Evolutionary conservation across 2,888 invertebrate genomes (phyloP), one percentile per base, ranked within the genome.

Genomic region (Panopea generosa): DNA sequence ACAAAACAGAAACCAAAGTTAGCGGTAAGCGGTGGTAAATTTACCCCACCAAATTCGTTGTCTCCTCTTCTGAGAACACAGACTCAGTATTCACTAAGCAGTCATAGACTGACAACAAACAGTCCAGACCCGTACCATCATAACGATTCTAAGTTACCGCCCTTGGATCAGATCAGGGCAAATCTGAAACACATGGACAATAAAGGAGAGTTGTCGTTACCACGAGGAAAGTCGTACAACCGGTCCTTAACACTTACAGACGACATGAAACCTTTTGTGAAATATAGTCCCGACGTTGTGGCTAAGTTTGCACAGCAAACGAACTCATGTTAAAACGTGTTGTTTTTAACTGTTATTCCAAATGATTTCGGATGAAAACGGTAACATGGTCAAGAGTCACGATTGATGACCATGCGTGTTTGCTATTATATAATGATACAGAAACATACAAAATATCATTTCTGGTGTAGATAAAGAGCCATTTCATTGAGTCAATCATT

Each of bases 31-130:
- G 90, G 90, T 0, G 90, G 86, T 26, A 87, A 86, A 66, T 88
- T 86, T 63, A 74, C 83, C 9, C 81, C 86, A 0, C 82, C 86
- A 1, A 65, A 83, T 16, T 78, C 78, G n/a, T 76, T 84, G 63
- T 87, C 88, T 0, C 89, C 89, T 4, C 75, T 89, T 50, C 78
- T 90, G 50, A 84, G 87, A 53, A 84, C 88, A 16, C 87, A 86
- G 59, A 89, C 90, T 9, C 89, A 89, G 78, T 90, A 89, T 59
- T 88, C 90, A 0, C 72, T 84, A 27, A 90, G 89, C 72, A 85
- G 65, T 55, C 86, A 87, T 50, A 73, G 90, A 55, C 73, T 85
- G 29, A 82, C 86, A 18, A 84, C 84, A 45, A 89, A 88, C 74
- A 89, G 87, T 69, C 90, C 90, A 0, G 90, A 90, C 40, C 75